Percentiles rank a stretch among this genome's conserved stretches.
Evolutionary conservation across 2,797 vertebrate genomes (phyloP).

Genomic region (Leptatherina wallacei): DNA sequence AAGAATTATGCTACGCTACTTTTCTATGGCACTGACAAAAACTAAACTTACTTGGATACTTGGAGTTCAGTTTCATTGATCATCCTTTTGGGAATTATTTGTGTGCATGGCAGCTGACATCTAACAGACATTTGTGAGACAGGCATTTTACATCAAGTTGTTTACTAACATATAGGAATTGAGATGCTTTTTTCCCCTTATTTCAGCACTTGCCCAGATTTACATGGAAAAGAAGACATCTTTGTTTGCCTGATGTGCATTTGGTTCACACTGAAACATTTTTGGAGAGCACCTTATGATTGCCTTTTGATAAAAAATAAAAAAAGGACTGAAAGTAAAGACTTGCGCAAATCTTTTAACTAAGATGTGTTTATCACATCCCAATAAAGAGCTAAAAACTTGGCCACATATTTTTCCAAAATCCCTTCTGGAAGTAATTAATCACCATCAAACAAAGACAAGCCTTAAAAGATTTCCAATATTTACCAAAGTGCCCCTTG

Average conservation of each 20-base stretch:
- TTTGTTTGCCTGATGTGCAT: conserved; percentile 63
- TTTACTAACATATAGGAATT: background rate
- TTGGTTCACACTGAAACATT: conserved; percentile 55
- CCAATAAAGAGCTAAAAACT: conserved; percentile 41
- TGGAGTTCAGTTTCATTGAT: background rate
- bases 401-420: conserved; percentile 69
- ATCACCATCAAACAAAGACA: conserved; percentile 85
- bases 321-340: conserved; percentile 37
- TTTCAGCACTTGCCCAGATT: background rate
- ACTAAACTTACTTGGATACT: background rate
- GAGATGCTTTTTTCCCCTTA: background rate
- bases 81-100: background rate
- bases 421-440: conserved; percentile 93
- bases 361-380: conserved; percentile 29
- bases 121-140: background rate
- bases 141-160: background rate
- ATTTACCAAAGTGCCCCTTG: conserved; percentile 95
- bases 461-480: conserved; percentile 91
- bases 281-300: conserved; percentile 75
- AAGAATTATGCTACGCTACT: background rate
- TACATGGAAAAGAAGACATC: conserved; percentile 14
- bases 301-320: conserved; percentile 78
- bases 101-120: background rate
- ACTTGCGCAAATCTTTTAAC: conserved; percentile 50
- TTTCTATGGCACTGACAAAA: background rate